phyloP scores from a whole-genome alignment of 2,113 vertebrate genomes.

The Prionailurus viverrinus region DNA sequence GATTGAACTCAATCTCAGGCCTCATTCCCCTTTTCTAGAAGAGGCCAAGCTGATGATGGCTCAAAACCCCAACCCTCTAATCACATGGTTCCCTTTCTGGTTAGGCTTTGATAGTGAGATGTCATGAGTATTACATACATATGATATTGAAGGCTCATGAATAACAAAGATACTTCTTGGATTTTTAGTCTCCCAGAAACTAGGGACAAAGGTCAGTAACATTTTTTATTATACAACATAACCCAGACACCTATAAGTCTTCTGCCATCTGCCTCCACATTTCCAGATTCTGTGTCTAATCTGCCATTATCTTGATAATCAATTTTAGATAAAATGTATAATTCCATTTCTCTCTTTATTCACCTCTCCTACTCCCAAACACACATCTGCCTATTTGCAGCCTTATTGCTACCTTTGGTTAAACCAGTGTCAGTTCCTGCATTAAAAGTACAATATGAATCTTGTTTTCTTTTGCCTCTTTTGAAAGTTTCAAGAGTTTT shows the following conservation, averaged over 20 bases:
- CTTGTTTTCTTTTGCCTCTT: not conserved
- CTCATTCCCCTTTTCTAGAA: not conserved
- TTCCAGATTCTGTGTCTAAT: not conserved
- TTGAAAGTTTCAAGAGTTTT: conserved; percentile 19
- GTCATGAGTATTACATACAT: not conserved
- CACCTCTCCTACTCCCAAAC: not conserved
- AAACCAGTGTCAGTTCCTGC: not conserved
- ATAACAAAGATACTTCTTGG: not conserved
- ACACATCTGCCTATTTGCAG: not conserved
- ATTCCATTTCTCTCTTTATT: not conserved
- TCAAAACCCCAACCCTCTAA: not conserved
- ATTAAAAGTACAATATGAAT: not conserved
- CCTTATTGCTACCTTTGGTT: not conserved
- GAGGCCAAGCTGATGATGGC: not conserved
- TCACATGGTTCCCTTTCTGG: not conserved
- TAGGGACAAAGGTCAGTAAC: not conserved
- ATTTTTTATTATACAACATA: not conserved
- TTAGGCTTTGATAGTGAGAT: not conserved
- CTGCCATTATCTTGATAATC: not conserved
- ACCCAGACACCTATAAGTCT: not conserved
- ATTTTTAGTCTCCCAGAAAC: not conserved
- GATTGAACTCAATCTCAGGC: not conserved
- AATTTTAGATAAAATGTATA: not conserved
- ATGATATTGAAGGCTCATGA: not conserved
- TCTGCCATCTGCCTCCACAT: not conserved